Evolutionary conservation across 2,797 vertebrate genomes (phyloP), one percentile per base, ranked within the genome.

Genomic region (Nyctibius grandis): DNA sequence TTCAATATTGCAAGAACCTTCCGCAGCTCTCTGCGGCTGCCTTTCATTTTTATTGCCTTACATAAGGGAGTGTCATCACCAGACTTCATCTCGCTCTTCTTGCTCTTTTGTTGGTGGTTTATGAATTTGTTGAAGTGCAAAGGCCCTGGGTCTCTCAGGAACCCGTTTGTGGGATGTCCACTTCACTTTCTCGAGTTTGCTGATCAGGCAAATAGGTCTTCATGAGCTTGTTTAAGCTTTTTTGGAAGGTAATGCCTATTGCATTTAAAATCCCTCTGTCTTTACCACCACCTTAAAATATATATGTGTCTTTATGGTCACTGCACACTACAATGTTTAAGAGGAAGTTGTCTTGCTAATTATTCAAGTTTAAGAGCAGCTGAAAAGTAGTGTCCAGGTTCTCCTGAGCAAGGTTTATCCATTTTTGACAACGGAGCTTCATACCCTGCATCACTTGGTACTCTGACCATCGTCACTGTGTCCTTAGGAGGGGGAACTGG

Each of bases 151-250:
- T 88, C 44, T 89, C 75, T 88, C 91, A 94, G 67, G 82, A 87
- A 22, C 63, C 31, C 17, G 3, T 63, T 22, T 82, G 77, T 65
- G 59, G 31, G 1, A 2, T 8, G 6, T 81, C 92, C 73, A 86
- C 77, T 81, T 96, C 16, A 75, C 95, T 86, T 84, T 84, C 83
- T 86, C 57, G 78, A 63, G 45, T 81, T 48, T 89, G 53, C 84
- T 84, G 68, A 73, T 85, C 26, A 63, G 38, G 51, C 44, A 84
- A 84, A 75, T 16, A 56, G 53, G 5, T 63, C 48, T 83, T 83
- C 16, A 12, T 25, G 16, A 70, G 56, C 48, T 83, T 54, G 2
- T 65, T 87, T 70, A 42, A 88, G 48, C 20, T 85, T 42, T 75
- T 91, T 70, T 51, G 64, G 42, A 67, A 88, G 53, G 48, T 64